Evolutionary conservation across 2,888 invertebrate genomes (phyloP).

Genomic region (Leptothorax acervorum): DNA sequence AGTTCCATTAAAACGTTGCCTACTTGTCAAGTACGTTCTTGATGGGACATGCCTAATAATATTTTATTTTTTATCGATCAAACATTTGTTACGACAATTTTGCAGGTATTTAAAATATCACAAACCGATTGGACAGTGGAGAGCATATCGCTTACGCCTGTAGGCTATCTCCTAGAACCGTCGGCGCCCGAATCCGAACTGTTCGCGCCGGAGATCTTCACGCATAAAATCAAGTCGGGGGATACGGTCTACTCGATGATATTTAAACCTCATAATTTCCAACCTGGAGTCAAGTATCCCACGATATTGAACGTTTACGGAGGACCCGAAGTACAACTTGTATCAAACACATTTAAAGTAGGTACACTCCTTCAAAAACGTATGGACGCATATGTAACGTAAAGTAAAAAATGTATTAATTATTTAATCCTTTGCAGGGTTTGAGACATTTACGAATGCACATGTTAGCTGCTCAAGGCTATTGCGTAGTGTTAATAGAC

Average conservation of each 20-base stretch:
- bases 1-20: conserved; percentile 94
- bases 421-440: conserved; percentile 87
- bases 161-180: conserved; percentile 91
- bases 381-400: not conserved
- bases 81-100: not conserved
- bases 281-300: conserved; percentile 91
- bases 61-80: not conserved
- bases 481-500: conserved; percentile 98
- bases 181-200: conserved; percentile 87
- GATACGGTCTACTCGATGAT: conserved; percentile 94
- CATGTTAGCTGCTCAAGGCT: conserved; percentile 97
- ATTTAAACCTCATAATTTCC: conserved; percentile 93
- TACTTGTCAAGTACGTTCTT: conserved; percentile 88
- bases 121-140: conserved; percentile 90
- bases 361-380: not conserved
- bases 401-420: not conserved
- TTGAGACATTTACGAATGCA: conserved; percentile 97
- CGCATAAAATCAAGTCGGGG: conserved; percentile 90
- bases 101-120: conserved; percentile 89
- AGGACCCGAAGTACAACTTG: conserved; percentile 99
- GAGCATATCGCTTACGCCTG: conserved; percentile 89
- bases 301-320: conserved; percentile 99
- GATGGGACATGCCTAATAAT: not conserved
- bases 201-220: conserved; percentile 91
- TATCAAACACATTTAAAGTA: conserved; percentile 97